These are phyloP conservation scores for Glyptemys insculpta DNA, from an alignment of 2,797 vertebrate species.

Conservation along the genomic window DNA sequence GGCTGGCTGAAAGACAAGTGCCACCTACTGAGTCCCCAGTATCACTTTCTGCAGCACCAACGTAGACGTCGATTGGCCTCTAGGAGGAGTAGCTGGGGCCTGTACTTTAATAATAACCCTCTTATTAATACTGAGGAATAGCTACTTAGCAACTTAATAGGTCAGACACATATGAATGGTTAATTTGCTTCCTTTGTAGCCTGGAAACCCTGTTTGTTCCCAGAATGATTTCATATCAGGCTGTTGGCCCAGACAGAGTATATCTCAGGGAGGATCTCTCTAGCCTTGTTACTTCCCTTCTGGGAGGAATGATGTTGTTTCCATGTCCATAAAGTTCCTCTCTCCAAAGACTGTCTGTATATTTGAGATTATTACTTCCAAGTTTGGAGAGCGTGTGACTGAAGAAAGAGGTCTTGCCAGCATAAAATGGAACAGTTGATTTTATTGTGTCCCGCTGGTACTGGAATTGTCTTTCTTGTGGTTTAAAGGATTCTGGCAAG, in stretches of 20 bases:
- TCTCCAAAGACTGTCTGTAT: neutral
- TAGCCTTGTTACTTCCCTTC: neutral
- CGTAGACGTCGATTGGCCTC: conserved; percentile 5
- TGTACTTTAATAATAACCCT: neutral
- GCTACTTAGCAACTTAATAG: neutral
- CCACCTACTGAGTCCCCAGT: neutral
- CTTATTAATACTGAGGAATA: neutral
- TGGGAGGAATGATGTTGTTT: neutral
- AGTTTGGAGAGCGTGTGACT: neutral
- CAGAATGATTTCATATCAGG: neutral
- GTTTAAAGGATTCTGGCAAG: conserved; percentile 1
- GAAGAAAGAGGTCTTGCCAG: neutral
- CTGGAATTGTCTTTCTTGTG: neutral
- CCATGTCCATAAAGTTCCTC: neutral
- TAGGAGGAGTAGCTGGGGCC: conserved; percentile 66
- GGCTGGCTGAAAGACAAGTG: neutral
- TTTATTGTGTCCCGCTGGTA: neutral
- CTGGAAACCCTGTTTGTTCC: neutral
- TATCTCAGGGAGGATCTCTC: neutral
- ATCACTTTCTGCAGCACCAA: neutral
- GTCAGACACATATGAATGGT: neutral
- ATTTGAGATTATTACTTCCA: conserved; percentile 19
- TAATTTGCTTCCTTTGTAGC: neutral
- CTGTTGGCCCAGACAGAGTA: neutral
- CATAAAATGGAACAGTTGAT: neutral